These are phyloP conservation scores for Tupaia tana DNA, from an alignment of 2,113 vertebrate species.

Conservation along the genomic window DNA sequence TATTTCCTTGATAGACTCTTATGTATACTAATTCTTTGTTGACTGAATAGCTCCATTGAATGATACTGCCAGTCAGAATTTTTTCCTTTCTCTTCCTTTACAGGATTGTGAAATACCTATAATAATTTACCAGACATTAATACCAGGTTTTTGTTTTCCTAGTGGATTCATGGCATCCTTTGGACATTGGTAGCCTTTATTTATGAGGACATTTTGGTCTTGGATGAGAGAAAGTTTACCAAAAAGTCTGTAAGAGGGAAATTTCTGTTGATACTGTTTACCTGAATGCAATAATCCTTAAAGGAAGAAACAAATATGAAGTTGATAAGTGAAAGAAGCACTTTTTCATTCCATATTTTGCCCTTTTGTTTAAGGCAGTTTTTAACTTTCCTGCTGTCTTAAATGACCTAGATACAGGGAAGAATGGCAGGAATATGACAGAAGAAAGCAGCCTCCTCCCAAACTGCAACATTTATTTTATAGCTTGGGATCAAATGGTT, in stretches of 20 bases:
- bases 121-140: not conserved
- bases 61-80: not conserved
- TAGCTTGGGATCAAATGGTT: not conserved
- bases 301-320: not conserved
- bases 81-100: not conserved
- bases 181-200: not conserved
- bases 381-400: not conserved
- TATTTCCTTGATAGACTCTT: not conserved
- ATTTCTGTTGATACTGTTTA: not conserved
- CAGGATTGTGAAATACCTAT: not conserved
- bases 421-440: not conserved
- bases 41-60: not conserved
- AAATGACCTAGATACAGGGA: not conserved
- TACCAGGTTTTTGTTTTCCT: not conserved
- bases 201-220: not conserved
- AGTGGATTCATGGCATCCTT: not conserved
- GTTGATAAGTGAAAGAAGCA: not conserved
- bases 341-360: not conserved
- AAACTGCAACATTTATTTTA: not conserved
- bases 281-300: not conserved
- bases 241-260: not conserved
- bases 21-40: not conserved
- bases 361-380: not conserved
- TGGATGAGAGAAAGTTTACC: not conserved
- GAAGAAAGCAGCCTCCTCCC: not conserved